These are phyloP conservation scores for Okamejei kenojei DNA, from an alignment of 2,797 vertebrate genomes.

Conservation along the genomic window DNA sequence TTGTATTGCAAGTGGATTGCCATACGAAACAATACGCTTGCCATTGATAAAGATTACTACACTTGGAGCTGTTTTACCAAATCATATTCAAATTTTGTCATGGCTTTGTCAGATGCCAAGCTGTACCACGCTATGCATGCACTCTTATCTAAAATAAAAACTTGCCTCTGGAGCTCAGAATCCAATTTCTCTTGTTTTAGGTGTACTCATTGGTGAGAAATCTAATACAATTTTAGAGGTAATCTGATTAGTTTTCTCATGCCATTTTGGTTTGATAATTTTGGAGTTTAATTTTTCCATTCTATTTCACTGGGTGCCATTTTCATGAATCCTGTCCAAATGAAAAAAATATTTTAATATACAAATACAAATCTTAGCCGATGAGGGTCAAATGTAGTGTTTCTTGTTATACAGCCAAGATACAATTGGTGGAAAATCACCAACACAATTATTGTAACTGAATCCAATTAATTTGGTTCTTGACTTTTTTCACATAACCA, in stretches of 20 bases:
- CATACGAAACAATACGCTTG: constrained; percentile 70
- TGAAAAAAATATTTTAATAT: background rate
- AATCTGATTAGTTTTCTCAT: background rate
- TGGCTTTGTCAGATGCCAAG: background rate
- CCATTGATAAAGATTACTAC: constrained; percentile 78
- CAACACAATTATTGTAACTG: background rate
- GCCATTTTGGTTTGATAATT: background rate
- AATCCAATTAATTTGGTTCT: background rate
- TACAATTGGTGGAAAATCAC: background rate
- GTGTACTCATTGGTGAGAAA: background rate
- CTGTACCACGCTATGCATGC: constrained; percentile 2
- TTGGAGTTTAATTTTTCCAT: background rate
- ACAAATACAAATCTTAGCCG: background rate
- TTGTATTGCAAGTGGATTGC: constrained; percentile 51
- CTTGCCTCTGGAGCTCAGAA: background rate
- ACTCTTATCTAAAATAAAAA: background rate
- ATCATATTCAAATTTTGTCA: background rate
- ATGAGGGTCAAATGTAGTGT: background rate
- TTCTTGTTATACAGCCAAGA: background rate
- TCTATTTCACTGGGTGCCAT: background rate
- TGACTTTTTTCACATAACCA: background rate
- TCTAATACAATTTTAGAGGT: background rate
- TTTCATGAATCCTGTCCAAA: background rate
- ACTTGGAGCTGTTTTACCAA: background rate
- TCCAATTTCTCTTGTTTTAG: constrained; percentile 29